Percentiles rank a stretch among this genome's conserved stretches.
These are phyloP conservation scores for Nymphalis urticae DNA, from an alignment of 2,888 invertebrate species.

Conservation along the genomic window DNA sequence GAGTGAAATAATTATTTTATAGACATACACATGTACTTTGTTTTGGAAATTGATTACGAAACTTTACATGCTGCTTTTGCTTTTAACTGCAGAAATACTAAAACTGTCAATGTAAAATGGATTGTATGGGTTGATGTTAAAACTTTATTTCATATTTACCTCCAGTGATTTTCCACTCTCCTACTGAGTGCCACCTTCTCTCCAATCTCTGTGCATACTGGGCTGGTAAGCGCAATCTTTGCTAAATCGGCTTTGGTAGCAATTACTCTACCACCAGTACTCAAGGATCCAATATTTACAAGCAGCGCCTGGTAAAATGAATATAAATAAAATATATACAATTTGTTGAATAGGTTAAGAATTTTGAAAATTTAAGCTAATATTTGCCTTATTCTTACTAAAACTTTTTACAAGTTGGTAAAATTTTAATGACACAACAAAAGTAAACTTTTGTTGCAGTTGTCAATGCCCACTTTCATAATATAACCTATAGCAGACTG, in stretches of 20 bases:
- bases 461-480: not conserved
- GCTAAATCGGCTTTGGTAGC: constrained; percentile 98
- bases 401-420: no score
- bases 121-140: not conserved
- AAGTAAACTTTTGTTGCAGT: no score
- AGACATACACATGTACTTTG: no score
- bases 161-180: constrained; percentile 99
- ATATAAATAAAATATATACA: not conserved
- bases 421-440: no score
- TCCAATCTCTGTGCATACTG: constrained; percentile 98
- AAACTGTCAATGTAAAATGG: no score
- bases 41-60: no score
- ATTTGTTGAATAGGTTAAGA: not conserved
- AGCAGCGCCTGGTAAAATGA: constrained; percentile 85
- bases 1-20: no score
- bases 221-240: constrained; percentile 97
- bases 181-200: constrained; percentile 99
- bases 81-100: no score
- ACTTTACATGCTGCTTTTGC: no score
- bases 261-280: constrained; percentile 97
- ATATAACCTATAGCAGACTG: no score
- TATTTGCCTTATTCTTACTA: no score
- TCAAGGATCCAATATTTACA: constrained; percentile 99
- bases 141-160: constrained; percentile 75
- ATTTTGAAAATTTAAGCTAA: no score